Evolutionary conservation across 2,888 invertebrate species (phyloP), one percentile per base, ranked within the genome.

Genomic region (Saturnia japonica): DNA sequence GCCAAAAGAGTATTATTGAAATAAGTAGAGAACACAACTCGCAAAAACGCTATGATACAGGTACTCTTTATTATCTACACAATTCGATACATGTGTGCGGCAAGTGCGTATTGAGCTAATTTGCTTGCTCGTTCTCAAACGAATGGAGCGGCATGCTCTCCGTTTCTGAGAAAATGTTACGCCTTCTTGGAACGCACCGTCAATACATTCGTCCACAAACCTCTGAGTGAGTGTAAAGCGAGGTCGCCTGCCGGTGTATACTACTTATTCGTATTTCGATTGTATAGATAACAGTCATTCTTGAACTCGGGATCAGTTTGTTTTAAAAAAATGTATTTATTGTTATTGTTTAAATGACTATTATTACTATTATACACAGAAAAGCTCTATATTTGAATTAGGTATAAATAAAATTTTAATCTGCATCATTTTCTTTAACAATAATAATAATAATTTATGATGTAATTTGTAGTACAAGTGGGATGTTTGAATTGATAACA

Each of bases 131-230:
- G 86, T 87, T 89, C 87, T 80, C 83, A 86, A 87, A 87, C 85
- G 86, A 88, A 84, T 83, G 80, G 85, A 88, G 87, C 87, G 86
- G 88, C 85, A 91, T 85, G 88, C 88, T 90, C 92, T 89, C 88
- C 87, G 85, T 83, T 94, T 94, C 92, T 93, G 85, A 87, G 93
- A 94, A 94, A 91, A 89, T 91, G 90, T 93, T 92, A 93, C 91
- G 93, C 93, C 93, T 94, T 94, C 94, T 93, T 85, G 85, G 94
- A 93, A 94, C 88, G 88, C 85, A 90, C 88, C 85, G 87, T 89
- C 85, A 87, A 90, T 88, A 86, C 87, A 87, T 85, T 84, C 88
- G 88, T 88, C 88, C 88, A 87, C 88, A 85, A 87, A 82, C 83
- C 83, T 84, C 85, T 85, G 83, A 88, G 88, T 90, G 89, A 91